A percentile compares a stretch with the other conserved stretches of the same genome.
phyloP scores from a whole-genome alignment of 2,888 invertebrate genomes.

The Noctua janthina region DNA sequence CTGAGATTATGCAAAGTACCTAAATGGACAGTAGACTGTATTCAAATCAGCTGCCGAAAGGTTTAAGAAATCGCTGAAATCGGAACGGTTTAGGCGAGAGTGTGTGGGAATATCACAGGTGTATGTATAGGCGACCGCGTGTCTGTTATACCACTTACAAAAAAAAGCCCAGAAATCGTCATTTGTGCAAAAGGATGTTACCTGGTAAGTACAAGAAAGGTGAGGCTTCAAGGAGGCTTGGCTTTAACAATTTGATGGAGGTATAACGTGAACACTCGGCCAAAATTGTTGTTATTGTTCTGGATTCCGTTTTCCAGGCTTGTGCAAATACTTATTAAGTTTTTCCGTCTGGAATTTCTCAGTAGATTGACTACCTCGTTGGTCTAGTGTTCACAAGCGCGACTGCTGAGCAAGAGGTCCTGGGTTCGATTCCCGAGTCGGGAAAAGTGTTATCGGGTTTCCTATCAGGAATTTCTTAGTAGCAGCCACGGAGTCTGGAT shows the following conservation, averaged over 20 bases:
- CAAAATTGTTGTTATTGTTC: neutral
- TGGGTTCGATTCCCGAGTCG: no score
- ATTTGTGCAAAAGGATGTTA: neutral
- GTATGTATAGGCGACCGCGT: neutral
- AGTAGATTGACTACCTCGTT: no score
- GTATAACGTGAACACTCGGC: neutral
- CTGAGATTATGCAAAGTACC: constrained; percentile 34
- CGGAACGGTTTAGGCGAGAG: neutral
- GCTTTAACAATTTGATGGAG: neutral
- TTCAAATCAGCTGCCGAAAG: constrained; percentile 37
- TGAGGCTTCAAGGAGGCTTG: neutral
- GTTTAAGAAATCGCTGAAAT: constrained; percentile 26
- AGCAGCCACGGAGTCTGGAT: no score
- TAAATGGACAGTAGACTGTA: constrained; percentile 33
- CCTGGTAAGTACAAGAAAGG: neutral
- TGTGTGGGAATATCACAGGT: neutral
- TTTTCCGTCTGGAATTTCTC: no score
- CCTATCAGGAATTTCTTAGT: neutral
- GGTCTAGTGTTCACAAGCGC: no score
- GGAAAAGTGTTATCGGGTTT: neutral
- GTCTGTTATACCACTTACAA: neutral
- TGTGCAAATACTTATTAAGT: no score
- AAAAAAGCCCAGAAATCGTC: neutral
- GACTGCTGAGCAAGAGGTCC: no score
- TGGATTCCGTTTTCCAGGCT: neutral